Percentiles rank a stretch among this genome's conserved stretches.
These are phyloP conservation scores for Thalassarche chlororhynchos DNA, from an alignment of 2,113 vertebrate genomes.

Conservation along the genomic window DNA sequence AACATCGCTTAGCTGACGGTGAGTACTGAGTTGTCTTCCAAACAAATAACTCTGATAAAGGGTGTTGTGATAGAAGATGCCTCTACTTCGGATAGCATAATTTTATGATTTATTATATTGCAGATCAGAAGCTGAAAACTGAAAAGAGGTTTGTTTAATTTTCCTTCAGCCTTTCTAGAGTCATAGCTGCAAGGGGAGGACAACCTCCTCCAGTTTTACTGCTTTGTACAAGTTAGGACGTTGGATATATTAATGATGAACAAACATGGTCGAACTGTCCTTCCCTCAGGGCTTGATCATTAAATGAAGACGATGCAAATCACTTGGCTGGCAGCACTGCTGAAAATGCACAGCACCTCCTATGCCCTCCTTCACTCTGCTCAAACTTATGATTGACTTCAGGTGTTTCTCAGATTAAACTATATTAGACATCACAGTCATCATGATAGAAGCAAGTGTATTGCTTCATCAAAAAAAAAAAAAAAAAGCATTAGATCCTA, in stretches of 20 bases:
- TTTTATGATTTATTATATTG: neutral
- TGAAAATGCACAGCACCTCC: neutral
- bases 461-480: slow-evolving; percentile 39
- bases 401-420: slow-evolving; percentile 76
- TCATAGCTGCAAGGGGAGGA: neutral
- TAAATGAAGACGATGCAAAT: neutral
- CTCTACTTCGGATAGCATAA: neutral
- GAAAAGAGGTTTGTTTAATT: neutral
- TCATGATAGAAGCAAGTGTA: neutral
- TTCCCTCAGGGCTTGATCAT: neutral
- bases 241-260: neutral
- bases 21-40: neutral
- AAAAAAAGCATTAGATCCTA: neutral
- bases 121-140: neutral
- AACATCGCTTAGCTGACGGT: neutral
- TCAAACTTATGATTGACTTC: slow-evolving; percentile 60
- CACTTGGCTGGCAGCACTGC: neutral
- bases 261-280: neutral
- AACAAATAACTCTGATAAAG: neutral
- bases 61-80: neutral
- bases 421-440: slow-evolving; percentile 35
- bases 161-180: neutral
- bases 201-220: neutral
- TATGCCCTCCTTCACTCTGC: neutral
- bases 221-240: neutral